A percentile compares a stretch with the other conserved stretches of the same genome.
phyloP scores from a whole-genome alignment of 2,888 invertebrate genomes.

The Nemoura dubitans region DNA sequence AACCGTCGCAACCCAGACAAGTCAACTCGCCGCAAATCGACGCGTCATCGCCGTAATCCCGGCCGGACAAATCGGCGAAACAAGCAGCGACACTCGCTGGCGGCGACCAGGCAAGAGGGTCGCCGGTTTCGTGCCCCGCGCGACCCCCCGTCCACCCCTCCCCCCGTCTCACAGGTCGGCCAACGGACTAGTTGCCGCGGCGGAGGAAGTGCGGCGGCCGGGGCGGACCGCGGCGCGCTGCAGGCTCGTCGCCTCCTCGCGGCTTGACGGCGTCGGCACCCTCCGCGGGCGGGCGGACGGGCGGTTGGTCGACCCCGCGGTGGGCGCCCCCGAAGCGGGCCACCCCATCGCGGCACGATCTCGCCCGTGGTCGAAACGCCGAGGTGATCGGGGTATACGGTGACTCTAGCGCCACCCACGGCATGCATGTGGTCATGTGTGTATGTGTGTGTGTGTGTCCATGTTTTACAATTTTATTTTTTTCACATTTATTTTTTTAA shows the following conservation, averaged over 20 bases:
- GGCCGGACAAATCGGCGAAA: neutral
- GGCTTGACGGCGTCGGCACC: neutral
- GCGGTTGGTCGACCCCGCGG: conserved; percentile 45
- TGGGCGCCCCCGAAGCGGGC: no score
- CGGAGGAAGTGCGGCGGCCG: conserved; percentile 50
- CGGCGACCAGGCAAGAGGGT: neutral
- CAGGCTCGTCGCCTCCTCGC: conserved; percentile 35
- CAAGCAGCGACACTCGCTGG: neutral
- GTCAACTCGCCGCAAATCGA: neutral
- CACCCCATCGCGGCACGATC: no score
- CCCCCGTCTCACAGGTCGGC: conserved; percentile 14
- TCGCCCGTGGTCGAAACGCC: no score
- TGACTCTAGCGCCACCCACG: no score
- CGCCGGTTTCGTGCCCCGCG: conserved; percentile 35
- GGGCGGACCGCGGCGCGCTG: conserved; percentile 52
- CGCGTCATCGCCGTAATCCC: no score
- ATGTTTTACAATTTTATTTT: no score
- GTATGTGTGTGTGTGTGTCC: no score
- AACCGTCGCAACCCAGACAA: neutral
- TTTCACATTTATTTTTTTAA: no score
- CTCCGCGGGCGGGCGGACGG: neutral
- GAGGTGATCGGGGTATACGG: no score
- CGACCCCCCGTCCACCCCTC: conserved; percentile 37
- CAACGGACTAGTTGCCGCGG: conserved; percentile 48
- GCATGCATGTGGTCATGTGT: no score